These are phyloP conservation scores for Chrysopilus asiliformis DNA, from an alignment of 2,888 invertebrate genomes.

Conservation along the genomic window DNA sequence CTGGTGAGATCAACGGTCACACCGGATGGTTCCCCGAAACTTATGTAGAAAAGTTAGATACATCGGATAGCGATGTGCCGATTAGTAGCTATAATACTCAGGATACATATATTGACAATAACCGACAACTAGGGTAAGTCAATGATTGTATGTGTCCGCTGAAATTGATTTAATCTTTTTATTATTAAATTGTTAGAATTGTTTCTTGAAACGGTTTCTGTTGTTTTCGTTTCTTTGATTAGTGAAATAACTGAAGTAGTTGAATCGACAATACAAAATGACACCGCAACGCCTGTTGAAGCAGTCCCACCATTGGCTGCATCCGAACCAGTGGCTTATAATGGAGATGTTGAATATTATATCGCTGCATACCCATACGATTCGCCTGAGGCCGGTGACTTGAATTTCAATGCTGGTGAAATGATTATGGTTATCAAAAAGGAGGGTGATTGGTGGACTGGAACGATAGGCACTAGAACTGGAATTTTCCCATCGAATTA, in stretches of 20 bases:
- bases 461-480: slow-evolving; percentile 60
- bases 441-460: slow-evolving; percentile 99
- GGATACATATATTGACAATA: slow-evolving; percentile 29
- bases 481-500: slow-evolving; percentile 99
- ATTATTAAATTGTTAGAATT: background rate
- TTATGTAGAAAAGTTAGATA: slow-evolving; percentile 68
- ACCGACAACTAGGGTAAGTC: slow-evolving; percentile 41
- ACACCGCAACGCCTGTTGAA: slow-evolving; percentile 18
- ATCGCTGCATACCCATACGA: slow-evolving; percentile 82
- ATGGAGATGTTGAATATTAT: slow-evolving; percentile 55
- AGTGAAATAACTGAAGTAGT: slow-evolving; percentile 57
- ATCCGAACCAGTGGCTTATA: slow-evolving; percentile 22
- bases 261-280: slow-evolving; percentile 20
- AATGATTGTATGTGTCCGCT: background rate
- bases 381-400: slow-evolving; percentile 79
- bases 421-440: slow-evolving; percentile 73
- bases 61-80: slow-evolving; percentile 14
- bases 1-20: slow-evolving; percentile 79
- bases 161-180: too few relatives aligned
- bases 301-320: slow-evolving; percentile 8
- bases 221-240: slow-evolving; percentile 20
- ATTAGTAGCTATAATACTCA: slow-evolving; percentile 19
- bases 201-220: too few relatives aligned
- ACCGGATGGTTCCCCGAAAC: slow-evolving; percentile 96
- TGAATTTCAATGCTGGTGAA: slow-evolving; percentile 78